Base-by-base conservation (phyloP, 2,888 invertebrate genomes). In the Drosophila anceps region DNA sequence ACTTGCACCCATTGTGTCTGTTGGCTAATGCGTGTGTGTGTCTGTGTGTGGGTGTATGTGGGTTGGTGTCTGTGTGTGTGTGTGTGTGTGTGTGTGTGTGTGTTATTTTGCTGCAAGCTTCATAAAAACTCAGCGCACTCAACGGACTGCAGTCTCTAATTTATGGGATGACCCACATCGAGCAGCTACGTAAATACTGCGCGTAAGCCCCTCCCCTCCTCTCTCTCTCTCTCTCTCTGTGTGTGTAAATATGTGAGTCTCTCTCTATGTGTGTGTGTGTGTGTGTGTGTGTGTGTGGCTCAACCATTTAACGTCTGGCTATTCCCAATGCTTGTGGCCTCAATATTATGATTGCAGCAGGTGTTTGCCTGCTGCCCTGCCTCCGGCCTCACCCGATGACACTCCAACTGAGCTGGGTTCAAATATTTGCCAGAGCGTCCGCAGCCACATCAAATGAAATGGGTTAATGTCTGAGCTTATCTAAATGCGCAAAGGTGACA, bases 381-480 rank as follows among this genome's bases (percentile, higher is more conserved):
- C 37, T 4, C 1, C 31, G 10, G 18, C n/a, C 18, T 6, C n/a
- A 37, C 13, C 53, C 39, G 20, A 53, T 35, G 62, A 29, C 53
- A 37, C 18, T 39, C 24, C 0, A 13, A 70, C 35, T 69, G 70
- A 53, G 69, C 39, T 46, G 43, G 69, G 69, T 69, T 53, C 13
- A 29, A 58, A 33, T 43, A 43, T 12, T n/a, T 67, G 12, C 41
- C 9, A 27, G 15, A 24, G 2, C 31, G 35, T 35, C 29, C 18
- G 2, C 24, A 24, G 24, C 18, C 18, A 20, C 37, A 60, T 48
- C 20, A 54, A 46, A 61, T 70, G 48, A 55, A 61, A 69, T 61
- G 60, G 70, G 70, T 43, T 54, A 41, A 35, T 33, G n/a, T 41
- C n/a, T 27, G 18, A 18, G 71, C 48, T 70, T 71, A 71, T 62